Conservation (phyloP, 1,140 invertebrate species). For the Antheraea mylitta region DNA sequence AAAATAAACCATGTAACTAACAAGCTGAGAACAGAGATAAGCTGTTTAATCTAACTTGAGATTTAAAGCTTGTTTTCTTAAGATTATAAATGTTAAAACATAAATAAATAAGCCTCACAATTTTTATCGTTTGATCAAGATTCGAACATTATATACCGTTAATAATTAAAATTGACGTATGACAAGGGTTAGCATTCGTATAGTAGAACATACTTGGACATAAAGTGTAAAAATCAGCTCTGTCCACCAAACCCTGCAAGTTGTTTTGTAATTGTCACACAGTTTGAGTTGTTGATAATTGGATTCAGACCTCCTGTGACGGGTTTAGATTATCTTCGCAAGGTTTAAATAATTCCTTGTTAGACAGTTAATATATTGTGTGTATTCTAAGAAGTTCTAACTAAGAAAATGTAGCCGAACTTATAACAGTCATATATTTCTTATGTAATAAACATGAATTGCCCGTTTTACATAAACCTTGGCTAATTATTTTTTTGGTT, state of each 20-base stretch:
- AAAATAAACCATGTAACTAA: too few relatives aligned
- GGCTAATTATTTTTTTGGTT: too few relatives aligned
- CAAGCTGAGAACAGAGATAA: too few relatives aligned
- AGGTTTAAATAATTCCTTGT: neutral
- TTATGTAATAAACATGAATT: too few relatives aligned
- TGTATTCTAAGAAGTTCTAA: neutral
- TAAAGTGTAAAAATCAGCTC: conserved; percentile 26
- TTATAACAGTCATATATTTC: too few relatives aligned
- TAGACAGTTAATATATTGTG: neutral
- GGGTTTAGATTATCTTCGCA: conserved; percentile 21
- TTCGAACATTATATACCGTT: conserved; percentile 33
- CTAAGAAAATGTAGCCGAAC: too few relatives aligned
- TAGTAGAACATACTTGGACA: neutral
- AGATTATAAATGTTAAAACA: neutral
- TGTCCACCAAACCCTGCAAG: conserved; percentile 6
- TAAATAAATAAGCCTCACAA: neutral
- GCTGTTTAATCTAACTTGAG: too few relatives aligned
- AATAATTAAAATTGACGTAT: conserved; percentile 54
- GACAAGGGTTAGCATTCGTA: conserved; percentile 33
- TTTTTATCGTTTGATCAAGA: conserved; percentile 7
- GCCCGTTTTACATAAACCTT: too few relatives aligned
- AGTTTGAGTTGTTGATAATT: conserved; percentile 64
- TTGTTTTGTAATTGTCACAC: conserved; percentile 53
- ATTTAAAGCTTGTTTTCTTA: too few relatives aligned
- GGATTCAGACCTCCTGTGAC: conserved; percentile 35